Conservation (phyloP, 2,888 invertebrate genomes). For the Leptinotarsa haldemani region DNA sequence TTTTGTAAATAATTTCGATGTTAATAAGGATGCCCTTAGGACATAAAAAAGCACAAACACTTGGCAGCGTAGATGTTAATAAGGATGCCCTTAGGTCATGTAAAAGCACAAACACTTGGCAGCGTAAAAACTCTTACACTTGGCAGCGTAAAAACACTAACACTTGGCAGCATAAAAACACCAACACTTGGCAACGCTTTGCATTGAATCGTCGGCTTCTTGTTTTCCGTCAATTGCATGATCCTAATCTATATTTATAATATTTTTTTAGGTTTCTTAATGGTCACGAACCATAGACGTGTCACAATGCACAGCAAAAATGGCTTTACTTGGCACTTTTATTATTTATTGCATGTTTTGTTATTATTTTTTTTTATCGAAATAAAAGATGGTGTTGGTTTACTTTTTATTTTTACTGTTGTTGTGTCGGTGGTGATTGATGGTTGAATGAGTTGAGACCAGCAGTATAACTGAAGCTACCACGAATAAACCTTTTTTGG, state of each 20-base stretch:
- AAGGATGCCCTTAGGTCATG: too few species aligned
- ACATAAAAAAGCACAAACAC: too few species aligned
- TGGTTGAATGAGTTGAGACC: too few species aligned
- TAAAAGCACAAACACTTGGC: not conserved
- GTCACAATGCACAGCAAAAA: conserved; percentile 16
- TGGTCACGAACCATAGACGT: conserved; percentile 16
- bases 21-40: too few species aligned
- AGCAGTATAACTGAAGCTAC: too few species aligned
- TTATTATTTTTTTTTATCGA: conserved; percentile 33
- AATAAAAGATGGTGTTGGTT: conserved; percentile 44
- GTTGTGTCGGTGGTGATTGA: too few species aligned
- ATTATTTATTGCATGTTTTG: conserved; percentile 36
- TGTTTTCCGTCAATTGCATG: not conserved
- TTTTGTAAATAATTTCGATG: too few species aligned
- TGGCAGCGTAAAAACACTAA: not conserved
- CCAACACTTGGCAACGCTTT: not conserved
- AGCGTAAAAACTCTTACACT: not conserved
- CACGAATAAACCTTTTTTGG: too few species aligned
- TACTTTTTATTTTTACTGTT: conserved; percentile 40
- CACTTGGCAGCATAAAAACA: not conserved
- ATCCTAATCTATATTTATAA: not conserved
- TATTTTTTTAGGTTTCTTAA: conserved; percentile 23
- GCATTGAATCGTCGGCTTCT: not conserved
- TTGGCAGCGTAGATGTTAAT: too few species aligned
- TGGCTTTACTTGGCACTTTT: conserved; percentile 17